phyloP scores from a whole-genome alignment of 1,140 invertebrate species.

The Drosophila melanica region DNA sequence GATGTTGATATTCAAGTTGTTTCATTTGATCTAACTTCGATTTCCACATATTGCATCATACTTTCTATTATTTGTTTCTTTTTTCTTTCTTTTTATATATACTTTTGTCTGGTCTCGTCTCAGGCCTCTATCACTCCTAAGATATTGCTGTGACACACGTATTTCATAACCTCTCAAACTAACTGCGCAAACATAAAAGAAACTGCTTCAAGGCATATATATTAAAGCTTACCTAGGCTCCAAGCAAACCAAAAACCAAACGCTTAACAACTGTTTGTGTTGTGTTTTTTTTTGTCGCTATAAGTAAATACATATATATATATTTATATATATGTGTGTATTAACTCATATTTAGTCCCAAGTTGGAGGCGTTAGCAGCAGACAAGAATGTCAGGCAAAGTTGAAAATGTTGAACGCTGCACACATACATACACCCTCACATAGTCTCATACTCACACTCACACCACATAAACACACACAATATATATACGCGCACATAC shows the following conservation, averaged over 20 bases:
- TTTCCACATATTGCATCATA: neutral
- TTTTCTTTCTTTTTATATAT: too few species aligned
- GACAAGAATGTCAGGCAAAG: neutral
- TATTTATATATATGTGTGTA: conserved; percentile 5
- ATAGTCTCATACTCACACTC: conserved; percentile 3
- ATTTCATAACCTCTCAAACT: conserved; percentile 39
- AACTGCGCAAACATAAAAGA: conserved; percentile 21
- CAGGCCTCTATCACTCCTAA: conserved; percentile 24
- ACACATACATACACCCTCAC: neutral
- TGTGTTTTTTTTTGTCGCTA: conserved; percentile 4
- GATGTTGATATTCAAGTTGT: conserved; percentile 26
- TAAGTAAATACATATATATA: conserved; percentile 24
- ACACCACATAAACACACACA: conserved; percentile 1
- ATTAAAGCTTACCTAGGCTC: conserved; percentile 45
- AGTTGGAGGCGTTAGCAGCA: conserved; percentile 1
- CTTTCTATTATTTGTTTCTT: conserved; percentile 6
- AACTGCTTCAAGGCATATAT: conserved; percentile 38
- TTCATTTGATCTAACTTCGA: conserved; percentile 12
- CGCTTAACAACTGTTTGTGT: conserved; percentile 15
- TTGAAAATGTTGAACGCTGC: conserved; percentile 9
- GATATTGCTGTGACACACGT: conserved; percentile 46
- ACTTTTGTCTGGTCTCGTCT: neutral
- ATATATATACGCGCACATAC: conserved; percentile 21
- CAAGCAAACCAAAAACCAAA: conserved; percentile 36
- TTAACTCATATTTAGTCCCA: conserved; percentile 13